These are phyloP conservation scores for Coecobrya sp. DNA, from an alignment of 2,888 invertebrate species.

Conservation along the genomic window DNA sequence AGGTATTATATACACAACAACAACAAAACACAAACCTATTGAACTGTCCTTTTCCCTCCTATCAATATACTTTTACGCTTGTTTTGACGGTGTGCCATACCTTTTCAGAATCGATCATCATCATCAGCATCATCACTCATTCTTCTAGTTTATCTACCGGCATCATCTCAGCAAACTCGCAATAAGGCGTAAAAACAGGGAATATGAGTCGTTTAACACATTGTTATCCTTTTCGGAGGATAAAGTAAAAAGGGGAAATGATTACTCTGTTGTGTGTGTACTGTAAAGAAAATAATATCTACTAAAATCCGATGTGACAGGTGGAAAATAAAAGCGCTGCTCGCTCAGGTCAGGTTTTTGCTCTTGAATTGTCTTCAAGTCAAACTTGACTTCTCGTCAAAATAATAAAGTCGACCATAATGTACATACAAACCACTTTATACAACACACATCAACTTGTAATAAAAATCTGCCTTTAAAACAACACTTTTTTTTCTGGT, in stretches of 20 bases:
- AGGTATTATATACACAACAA: background rate
- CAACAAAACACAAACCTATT: background rate
- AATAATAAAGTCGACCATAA: background rate
- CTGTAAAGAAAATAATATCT: background rate
- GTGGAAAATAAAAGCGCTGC: conserved; percentile 38
- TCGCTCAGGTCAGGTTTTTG: background rate
- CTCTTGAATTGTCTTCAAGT: background rate
- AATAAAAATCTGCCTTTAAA: background rate
- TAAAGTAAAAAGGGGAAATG: background rate
- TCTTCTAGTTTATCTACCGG: too few species aligned
- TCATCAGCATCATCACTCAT: background rate
- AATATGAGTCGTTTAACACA: conserved; percentile 23
- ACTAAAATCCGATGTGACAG: conserved; percentile 46
- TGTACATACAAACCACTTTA: background rate
- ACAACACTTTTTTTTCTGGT: background rate
- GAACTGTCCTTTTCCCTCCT: background rate
- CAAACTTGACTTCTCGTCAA: background rate
- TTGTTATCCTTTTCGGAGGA: background rate
- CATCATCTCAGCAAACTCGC: background rate
- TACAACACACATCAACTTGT: background rate
- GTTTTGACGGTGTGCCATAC: conserved; percentile 55
- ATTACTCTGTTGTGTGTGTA: too few species aligned
- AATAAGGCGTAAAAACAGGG: conserved; percentile 30
- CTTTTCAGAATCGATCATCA: conserved; percentile 35
- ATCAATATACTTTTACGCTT: conserved; percentile 27